These are phyloP conservation scores for Pedetes capensis DNA, from an alignment of 2,113 vertebrate genomes.

Conservation along the genomic window DNA sequence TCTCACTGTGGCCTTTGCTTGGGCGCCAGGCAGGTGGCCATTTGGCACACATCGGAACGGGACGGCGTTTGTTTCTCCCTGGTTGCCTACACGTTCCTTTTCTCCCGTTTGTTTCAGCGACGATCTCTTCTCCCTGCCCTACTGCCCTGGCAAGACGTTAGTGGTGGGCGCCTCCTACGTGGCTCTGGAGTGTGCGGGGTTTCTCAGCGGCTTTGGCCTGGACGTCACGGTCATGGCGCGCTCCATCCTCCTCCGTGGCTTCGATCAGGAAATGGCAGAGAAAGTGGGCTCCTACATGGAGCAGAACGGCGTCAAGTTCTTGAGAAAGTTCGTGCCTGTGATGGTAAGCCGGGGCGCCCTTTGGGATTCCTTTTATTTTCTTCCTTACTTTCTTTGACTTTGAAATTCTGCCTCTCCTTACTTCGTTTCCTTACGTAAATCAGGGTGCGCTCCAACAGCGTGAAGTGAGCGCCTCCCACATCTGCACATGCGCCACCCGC, in stretches of 20 bases:
- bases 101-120: slow-evolving; percentile 84
- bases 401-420: neutral
- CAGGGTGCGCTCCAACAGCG: neutral
- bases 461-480: neutral
- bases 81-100: neutral
- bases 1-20: neutral
- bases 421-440: neutral
- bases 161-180: slow-evolving; percentile 96
- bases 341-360: slow-evolving; percentile 81
- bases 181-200: slow-evolving; percentile 96
- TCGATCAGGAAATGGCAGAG: slow-evolving; percentile 97
- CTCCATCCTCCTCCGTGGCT: slow-evolving; percentile 94
- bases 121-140: slow-evolving; percentile 94
- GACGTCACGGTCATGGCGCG: slow-evolving; percentile 96
- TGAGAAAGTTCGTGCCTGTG: slow-evolving; percentile 89
- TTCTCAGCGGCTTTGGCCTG: slow-evolving; percentile 92
- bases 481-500: too few relatives aligned
- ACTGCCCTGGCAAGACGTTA: slow-evolving; percentile 95
- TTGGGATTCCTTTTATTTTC: neutral
- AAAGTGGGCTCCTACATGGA: slow-evolving; percentile 92
- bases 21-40: neutral
- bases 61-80: too few relatives aligned
- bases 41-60: neutral
- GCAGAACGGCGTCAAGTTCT: slow-evolving; percentile 91
- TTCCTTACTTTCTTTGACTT: neutral